These are phyloP conservation scores for Anoplius nigerrimus DNA, from an alignment of 2,888 invertebrate genomes.

Conservation along the genomic window DNA sequence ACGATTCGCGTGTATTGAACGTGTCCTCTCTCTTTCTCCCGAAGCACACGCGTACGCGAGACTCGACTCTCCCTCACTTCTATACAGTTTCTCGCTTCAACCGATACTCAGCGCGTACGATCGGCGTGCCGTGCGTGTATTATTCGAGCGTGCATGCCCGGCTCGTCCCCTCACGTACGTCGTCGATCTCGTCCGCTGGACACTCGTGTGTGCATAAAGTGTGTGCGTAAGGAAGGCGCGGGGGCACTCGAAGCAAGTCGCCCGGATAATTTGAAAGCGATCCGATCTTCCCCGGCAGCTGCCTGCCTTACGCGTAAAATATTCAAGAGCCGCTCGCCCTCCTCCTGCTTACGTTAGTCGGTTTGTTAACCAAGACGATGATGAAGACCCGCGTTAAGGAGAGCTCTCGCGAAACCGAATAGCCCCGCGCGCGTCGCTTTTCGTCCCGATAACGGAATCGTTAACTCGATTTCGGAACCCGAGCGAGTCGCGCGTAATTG, in stretches of 20 bases:
- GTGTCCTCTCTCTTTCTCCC: too few species aligned
- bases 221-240: slow-evolving; percentile 36
- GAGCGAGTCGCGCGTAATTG: too few species aligned
- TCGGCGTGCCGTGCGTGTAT: slow-evolving; percentile 8
- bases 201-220: slow-evolving; percentile 20
- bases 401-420: too few species aligned
- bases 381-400: slow-evolving; percentile 39
- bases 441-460: not conserved
- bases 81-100: too few species aligned
- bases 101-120: slow-evolving; percentile 3
- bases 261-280: slow-evolving; percentile 75
- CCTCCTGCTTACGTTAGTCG: slow-evolving; percentile 54
- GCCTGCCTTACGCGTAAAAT: slow-evolving; percentile 74
- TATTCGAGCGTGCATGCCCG: slow-evolving; percentile 15
- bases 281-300: slow-evolving; percentile 72
- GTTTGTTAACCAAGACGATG: slow-evolving; percentile 60
- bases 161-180: slow-evolving; percentile 22
- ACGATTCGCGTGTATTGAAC: slow-evolving; percentile 8
- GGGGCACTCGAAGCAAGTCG: slow-evolving; percentile 70
- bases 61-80: too few species aligned
- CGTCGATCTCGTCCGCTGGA: slow-evolving; percentile 6
- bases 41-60: too few species aligned
- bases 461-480: not conserved
- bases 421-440: not conserved
- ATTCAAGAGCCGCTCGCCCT: slow-evolving; percentile 65